Conservation (phyloP, 2,888 invertebrate genomes). For the Theodoxus fluviatilis region DNA sequence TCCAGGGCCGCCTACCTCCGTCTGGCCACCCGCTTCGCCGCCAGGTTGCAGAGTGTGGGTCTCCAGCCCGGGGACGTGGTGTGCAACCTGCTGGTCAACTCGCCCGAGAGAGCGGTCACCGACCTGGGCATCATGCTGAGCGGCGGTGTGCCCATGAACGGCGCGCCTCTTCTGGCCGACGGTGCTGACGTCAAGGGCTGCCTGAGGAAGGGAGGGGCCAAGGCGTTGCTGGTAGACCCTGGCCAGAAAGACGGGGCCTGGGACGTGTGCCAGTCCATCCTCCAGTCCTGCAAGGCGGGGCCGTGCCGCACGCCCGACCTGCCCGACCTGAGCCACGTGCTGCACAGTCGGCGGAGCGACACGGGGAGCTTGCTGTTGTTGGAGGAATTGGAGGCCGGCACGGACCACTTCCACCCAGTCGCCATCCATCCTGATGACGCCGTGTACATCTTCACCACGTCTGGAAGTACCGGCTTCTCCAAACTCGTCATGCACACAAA, state of each 20-base stretch:
- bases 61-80: slow-evolving; percentile 21
- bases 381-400: neutral
- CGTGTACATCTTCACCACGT: neutral
- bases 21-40: slow-evolving; percentile 17
- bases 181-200: slow-evolving; percentile 17
- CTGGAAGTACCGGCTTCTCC: slow-evolving; percentile 18
- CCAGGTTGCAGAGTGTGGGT: neutral
- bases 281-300: too few relatives aligned
- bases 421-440: neutral
- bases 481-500: too few relatives aligned
- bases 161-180: neutral
- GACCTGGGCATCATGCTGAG: slow-evolving; percentile 19
- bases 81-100: slow-evolving; percentile 20
- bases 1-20: neutral
- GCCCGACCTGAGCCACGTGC: neutral
- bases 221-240: neutral
- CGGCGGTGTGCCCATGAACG: slow-evolving; percentile 6
- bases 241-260: neutral
- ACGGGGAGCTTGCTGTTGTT: slow-evolving; percentile 8
- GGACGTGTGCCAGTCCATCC: neutral
- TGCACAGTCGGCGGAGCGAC: neutral
- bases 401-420: neutral
- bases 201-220: neutral
- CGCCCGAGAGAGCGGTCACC: slow-evolving; percentile 7
- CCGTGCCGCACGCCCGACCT: neutral